Evolutionary conservation across 2,888 invertebrate genomes (phyloP), one percentile per base, ranked within the genome.

Genomic region (Trilocha varians): DNA sequence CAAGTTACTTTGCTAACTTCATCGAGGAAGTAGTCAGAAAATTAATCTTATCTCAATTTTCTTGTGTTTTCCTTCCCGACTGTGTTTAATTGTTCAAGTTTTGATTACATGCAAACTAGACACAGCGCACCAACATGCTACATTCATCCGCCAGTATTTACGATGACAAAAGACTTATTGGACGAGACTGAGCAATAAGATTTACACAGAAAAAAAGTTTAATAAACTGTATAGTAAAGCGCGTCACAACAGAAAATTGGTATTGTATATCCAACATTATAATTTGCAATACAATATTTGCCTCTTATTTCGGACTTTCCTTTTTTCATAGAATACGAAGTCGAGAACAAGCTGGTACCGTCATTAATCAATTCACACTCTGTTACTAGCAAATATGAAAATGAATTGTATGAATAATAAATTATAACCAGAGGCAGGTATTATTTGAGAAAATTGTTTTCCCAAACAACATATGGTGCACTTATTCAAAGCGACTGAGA

Each of bases 41-140:
- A 79, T 78, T 78, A 78, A 77, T 78, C 73, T 78, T 77, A 74
- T 78, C 76, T 74, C 69, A 73, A 75, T 78, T 78, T 76, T 76
- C 67, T 62, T 58, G 65, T 72, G 71, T 75, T 77, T 77, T 74
- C 72, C 71, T 71, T 65, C 70, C 64, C 63, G 56, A 62, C 65
- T 65, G 65, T 70, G 68, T 76, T 76, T 78, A 75, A 76, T 73
- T 74, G 75, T 75, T 67, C 72, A 79, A 78, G 76, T 79, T 79
- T 79, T 78, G 78, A 80, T 80, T 73, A 70, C 72, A 78, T 75
- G 74, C 75, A 71, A 75, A 73, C 70, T 64, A 56, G 68, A 72
- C 62, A 60, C 67, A 62, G 57, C 55, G 57, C 52, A 59, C 62
- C 58, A 53, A 61, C 55, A 57, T 53, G 53, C 60, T 50, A 55